Conservation (phyloP, 2,797 vertebrate genomes). For the Neosalanx taihuensis region DNA sequence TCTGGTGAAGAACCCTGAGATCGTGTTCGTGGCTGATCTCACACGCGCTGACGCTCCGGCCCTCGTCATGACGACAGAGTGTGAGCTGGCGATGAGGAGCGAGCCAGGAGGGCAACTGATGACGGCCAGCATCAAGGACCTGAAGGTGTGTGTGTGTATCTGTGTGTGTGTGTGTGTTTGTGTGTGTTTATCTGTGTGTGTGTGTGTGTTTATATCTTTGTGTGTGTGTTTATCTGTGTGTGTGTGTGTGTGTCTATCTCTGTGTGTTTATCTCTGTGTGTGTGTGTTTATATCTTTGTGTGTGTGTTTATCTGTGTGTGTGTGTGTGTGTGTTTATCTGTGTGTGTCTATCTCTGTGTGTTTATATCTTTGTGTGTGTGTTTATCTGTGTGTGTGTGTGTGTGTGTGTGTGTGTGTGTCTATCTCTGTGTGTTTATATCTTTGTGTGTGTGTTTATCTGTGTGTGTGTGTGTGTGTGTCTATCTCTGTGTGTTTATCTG, state of each 20-base stretch:
- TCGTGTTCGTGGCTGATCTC: slow-evolving; percentile 96
- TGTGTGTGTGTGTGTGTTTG: neutral
- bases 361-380: too few relatives aligned
- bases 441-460: neutral
- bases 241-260: too few relatives aligned
- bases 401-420: neutral
- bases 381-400: neutral
- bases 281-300: too few relatives aligned
- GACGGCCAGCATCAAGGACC: slow-evolving; percentile 84
- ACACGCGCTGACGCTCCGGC: slow-evolving; percentile 90
- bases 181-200: too few relatives aligned
- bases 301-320: too few relatives aligned
- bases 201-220: too few relatives aligned
- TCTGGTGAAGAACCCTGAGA: slow-evolving; percentile 89
- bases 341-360: neutral
- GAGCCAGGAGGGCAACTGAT: slow-evolving; percentile 74
- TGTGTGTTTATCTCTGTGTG: too few relatives aligned
- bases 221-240: too few relatives aligned
- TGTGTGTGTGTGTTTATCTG: slow-evolving; percentile 7
- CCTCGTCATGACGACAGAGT: slow-evolving; percentile 89
- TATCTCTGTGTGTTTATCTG: neutral
- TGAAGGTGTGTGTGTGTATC: slow-evolving; percentile 63
- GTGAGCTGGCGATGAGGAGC: slow-evolving; percentile 83
- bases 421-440: neutral
- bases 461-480: neutral